Evolutionary conservation across 2,113 vertebrate genomes (phyloP).

Genomic region (Cephalopterus ornatus): DNA sequence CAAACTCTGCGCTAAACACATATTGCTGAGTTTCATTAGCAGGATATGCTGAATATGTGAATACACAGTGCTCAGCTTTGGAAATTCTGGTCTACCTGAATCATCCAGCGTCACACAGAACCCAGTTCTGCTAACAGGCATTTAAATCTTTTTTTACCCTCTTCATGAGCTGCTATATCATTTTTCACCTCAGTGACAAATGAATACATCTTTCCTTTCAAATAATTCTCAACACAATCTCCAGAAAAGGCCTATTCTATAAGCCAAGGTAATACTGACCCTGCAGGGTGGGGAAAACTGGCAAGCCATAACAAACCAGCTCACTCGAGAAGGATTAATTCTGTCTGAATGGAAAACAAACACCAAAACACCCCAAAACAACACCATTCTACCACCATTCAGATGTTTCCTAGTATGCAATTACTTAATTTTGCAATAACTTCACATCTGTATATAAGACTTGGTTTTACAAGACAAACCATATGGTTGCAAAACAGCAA

Average conservation of each 20-base stretch:
- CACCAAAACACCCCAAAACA: neutral
- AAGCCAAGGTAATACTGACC: neutral
- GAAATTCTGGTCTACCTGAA: neutral
- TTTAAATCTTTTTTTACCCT: neutral
- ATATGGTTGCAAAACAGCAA: neutral
- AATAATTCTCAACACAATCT: neutral
- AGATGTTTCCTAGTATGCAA: neutral
- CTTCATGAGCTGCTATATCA: neutral
- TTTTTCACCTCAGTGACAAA: neutral
- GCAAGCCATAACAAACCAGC: neutral
- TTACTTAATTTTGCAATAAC: neutral
- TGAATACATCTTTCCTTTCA: neutral
- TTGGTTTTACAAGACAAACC: neutral
- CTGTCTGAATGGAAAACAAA: neutral
- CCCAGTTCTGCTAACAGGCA: neutral
- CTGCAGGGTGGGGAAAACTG: neutral
- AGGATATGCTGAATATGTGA: neutral
- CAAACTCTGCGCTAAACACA: neutral
- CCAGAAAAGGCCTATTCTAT: neutral
- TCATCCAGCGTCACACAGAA: neutral
- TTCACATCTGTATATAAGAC: neutral
- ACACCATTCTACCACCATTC: neutral
- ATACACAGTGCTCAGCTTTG: neutral
- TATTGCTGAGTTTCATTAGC: neutral
- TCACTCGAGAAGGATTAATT: neutral